Evolutionary conservation across 2,888 invertebrate species (phyloP).

Genomic region (Tetranychus truncatus): DNA sequence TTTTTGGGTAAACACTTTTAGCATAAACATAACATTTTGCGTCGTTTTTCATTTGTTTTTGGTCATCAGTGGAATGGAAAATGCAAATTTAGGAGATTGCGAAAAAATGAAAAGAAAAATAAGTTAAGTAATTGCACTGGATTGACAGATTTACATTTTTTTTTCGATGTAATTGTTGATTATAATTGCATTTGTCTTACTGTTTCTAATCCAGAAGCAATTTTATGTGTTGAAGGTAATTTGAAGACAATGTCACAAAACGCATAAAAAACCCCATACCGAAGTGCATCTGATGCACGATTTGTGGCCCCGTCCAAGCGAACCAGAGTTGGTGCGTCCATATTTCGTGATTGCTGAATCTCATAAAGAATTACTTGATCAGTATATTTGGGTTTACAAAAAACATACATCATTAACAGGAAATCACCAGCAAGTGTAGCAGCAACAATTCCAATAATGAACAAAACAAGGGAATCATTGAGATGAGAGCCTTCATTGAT

Average conservation of each 20-base stretch:
- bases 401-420: slow-evolving; percentile 10
- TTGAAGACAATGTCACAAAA: slow-evolving; percentile 28
- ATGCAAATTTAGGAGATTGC: no score
- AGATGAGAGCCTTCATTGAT: slow-evolving; percentile 13
- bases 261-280: slow-evolving; percentile 27
- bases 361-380: slow-evolving; percentile 27
- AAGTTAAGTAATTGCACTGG: no score
- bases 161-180: not conserved
- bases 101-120: no score
- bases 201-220: slow-evolving; percentile 11
- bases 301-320: not conserved
- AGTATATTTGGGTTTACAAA: slow-evolving; percentile 25
- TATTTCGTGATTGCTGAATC: slow-evolving; percentile 20
- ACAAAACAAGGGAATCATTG: slow-evolving; percentile 14
- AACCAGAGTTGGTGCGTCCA: slow-evolving; percentile 4
- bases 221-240: slow-evolving; percentile 22
- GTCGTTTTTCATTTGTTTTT: no score
- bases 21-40: no score
- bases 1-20: no score
- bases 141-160: not conserved
- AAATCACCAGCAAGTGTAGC: slow-evolving; percentile 10
- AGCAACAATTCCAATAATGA: slow-evolving; percentile 5
- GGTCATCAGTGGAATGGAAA: no score
- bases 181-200: not conserved
- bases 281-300: not conserved